Evolutionary conservation across 2,888 invertebrate genomes (phyloP).

Genomic region (Acleris emargana): DNA sequence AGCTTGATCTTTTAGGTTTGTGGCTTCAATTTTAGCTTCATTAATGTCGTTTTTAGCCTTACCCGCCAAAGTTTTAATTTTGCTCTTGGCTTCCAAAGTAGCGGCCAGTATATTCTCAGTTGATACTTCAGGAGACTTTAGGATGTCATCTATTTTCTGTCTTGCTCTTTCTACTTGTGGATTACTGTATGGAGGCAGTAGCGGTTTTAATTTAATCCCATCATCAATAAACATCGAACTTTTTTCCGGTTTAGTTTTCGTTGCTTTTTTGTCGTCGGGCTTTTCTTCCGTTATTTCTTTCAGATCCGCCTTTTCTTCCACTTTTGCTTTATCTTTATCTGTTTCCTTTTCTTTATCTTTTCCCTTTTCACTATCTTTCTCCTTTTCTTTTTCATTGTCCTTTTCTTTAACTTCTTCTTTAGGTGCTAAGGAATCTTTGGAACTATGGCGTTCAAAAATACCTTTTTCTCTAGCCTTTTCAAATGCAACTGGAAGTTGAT

Average conservation of each 20-base stretch:
- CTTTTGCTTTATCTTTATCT: conserved; percentile 28
- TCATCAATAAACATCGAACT: conserved; percentile 61
- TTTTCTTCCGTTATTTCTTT: conserved; percentile 47
- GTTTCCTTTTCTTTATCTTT: conserved; percentile 36
- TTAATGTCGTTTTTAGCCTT: conserved; percentile 60
- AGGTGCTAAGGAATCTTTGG: conserved; percentile 73
- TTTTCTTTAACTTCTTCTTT: conserved; percentile 56
- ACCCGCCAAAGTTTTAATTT: conserved; percentile 55
- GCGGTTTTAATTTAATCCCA: conserved; percentile 66
- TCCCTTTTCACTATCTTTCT: conserved; percentile 36
- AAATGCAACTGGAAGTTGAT: conserved; percentile 75
- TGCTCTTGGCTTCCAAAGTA: conserved; percentile 52
- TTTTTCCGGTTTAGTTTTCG: conserved; percentile 52
- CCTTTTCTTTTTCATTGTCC: conserved; percentile 42
- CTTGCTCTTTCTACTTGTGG: conserved; percentile 77
- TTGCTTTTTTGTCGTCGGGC: conserved; percentile 57
- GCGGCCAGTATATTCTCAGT: conserved; percentile 70
- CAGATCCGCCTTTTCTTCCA: conserved; percentile 13
- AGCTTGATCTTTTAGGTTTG: conserved; percentile 57
- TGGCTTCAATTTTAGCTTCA: conserved; percentile 57
- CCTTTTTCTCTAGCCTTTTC: conserved; percentile 80
- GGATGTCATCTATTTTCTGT: conserved; percentile 76
- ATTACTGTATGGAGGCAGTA: conserved; percentile 76
- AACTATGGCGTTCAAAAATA: conserved; percentile 74
- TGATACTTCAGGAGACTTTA: conserved; percentile 78